phyloP scores from a whole-genome alignment of 2,888 invertebrate species.

The Rutpela maculata region DNA sequence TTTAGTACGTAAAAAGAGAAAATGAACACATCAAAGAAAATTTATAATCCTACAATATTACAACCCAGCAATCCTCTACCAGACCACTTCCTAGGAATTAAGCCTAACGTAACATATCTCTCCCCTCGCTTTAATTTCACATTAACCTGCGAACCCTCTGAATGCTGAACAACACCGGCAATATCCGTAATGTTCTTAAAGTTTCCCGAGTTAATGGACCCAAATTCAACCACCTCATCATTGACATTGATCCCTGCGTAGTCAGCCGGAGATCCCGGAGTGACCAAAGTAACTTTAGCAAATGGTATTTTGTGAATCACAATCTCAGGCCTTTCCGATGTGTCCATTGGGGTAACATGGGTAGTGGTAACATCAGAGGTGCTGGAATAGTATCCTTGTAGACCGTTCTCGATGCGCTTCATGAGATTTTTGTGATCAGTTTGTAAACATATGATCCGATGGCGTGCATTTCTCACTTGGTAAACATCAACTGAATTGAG shows the following conservation, averaged over 20 bases:
- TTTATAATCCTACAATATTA: constrained; percentile 77
- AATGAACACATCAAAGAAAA: constrained; percentile 6
- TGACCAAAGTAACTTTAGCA: constrained; percentile 84
- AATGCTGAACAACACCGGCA: constrained; percentile 80
- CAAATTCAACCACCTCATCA: constrained; percentile 86
- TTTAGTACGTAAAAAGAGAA: neutral
- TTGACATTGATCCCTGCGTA: constrained; percentile 82
- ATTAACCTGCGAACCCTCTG: constrained; percentile 75
- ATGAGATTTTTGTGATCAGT: constrained; percentile 92
- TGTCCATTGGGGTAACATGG: constrained; percentile 59
- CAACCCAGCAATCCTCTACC: constrained; percentile 88
- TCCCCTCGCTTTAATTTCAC: constrained; percentile 77
- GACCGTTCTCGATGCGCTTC: constrained; percentile 87
- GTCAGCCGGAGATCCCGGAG: constrained; percentile 88
- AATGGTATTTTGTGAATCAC: constrained; percentile 75
- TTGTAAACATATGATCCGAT: constrained; percentile 91
- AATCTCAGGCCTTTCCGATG: constrained; percentile 42
- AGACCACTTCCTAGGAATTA: constrained; percentile 85
- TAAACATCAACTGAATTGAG: constrained; percentile 92
- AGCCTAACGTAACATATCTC: constrained; percentile 75
- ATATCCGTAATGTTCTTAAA: constrained; percentile 83
- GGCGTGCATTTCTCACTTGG: constrained; percentile 91
- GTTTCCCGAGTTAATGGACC: constrained; percentile 83
- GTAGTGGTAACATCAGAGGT: constrained; percentile 55
- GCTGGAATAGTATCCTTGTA: constrained; percentile 76